phyloP scores from a whole-genome alignment of 2,888 invertebrate species.

The Pseudococcus viburni region DNA sequence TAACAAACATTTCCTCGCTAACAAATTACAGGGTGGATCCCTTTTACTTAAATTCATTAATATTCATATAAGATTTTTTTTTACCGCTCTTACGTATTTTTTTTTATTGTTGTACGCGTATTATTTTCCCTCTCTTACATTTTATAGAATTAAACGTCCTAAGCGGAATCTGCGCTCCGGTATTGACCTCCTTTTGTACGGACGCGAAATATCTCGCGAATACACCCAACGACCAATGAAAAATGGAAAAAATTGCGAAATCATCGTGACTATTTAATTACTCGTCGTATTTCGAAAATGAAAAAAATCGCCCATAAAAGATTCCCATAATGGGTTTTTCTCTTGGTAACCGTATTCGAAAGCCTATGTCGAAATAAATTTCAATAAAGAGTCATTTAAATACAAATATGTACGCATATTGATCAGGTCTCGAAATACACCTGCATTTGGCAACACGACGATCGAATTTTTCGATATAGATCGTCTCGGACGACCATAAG shows the following conservation, averaged over 20 bases:
- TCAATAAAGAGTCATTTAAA: background rate
- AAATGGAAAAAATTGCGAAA: conserved; percentile 24
- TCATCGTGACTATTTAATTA: conserved; percentile 47
- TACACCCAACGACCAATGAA: background rate
- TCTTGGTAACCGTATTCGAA: background rate
- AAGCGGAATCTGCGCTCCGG: background rate
- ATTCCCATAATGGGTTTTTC: background rate
- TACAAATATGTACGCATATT: background rate
- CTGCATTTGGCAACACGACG: background rate
- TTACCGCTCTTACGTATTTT: background rate
- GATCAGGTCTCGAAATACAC: background rate
- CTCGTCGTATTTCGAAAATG: background rate
- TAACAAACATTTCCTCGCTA: conserved; percentile 62
- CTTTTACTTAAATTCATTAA: conserved; percentile 64
- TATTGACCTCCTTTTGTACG: background rate
- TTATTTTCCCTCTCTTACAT: background rate
- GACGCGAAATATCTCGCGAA: background rate
- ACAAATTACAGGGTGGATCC: conserved; percentile 66
- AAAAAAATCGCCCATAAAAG: background rate
- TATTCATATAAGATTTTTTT: conserved; percentile 66
- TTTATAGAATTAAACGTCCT: conserved; percentile 6
- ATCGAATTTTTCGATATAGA: background rate
- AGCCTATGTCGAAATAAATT: background rate
- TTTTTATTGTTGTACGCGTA: conserved; percentile 21
- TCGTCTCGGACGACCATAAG: background rate